Percentiles rank a stretch among this genome's conserved stretches.
phyloP scores from a whole-genome alignment of 2,113 vertebrate genomes.

The Collichthys lucidus region DNA sequence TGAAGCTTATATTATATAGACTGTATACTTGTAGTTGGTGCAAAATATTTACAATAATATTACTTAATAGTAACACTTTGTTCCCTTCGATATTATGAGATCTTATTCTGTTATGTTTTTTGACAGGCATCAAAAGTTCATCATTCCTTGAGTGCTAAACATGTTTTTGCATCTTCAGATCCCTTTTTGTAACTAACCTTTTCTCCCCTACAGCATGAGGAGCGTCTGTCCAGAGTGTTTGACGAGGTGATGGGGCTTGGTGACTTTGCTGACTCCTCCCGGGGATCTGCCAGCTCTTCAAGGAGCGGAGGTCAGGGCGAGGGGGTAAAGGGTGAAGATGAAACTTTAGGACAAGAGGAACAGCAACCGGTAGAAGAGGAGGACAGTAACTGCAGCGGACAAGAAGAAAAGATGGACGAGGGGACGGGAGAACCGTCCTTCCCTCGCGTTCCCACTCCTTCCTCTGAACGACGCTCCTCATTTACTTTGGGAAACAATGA shows the following conservation, averaged over 20 bases:
- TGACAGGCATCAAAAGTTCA: no score
- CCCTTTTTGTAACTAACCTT: background rate
- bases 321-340: conserved; percentile 43
- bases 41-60: background rate
- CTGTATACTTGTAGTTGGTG: background rate
- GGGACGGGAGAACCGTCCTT: conserved; percentile 23
- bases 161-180: background rate
- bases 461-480: conserved; percentile 17
- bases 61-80: background rate
- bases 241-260: conserved; percentile 80
- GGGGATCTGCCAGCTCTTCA: conserved; percentile 70
- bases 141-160: background rate
- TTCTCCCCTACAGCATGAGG: conserved; percentile 66
- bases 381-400: conserved; percentile 61
- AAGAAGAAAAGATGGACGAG: conserved; percentile 61
- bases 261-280: conserved; percentile 73
- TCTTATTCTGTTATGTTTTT: background rate
- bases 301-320: conserved; percentile 66
- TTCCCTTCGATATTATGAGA: background rate
- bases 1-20: background rate
- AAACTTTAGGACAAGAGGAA: conserved; percentile 54
- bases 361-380: conserved; percentile 50
- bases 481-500: conserved; percentile 49
- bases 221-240: conserved; percentile 75
- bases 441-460: conserved; percentile 32